A percentile compares a stretch with the other conserved stretches of the same genome.
Evolutionary conservation across 2,113 vertebrate species (phyloP).

Genomic region (Erythrocercus mccallii): DNA sequence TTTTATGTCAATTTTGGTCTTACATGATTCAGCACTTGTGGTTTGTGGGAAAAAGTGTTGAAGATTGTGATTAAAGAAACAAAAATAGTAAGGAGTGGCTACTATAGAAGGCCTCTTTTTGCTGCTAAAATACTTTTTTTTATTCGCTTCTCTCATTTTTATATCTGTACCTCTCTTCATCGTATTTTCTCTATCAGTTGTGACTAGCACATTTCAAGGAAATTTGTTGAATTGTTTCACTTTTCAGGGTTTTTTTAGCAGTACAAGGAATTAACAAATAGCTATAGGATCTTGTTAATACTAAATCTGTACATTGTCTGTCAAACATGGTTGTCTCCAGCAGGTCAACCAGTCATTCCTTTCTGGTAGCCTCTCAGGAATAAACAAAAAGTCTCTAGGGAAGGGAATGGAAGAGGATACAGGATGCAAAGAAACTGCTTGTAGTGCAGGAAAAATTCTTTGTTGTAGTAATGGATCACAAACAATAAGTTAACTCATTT

Average conservation of each 20-base stretch:
- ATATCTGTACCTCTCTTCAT: neutral
- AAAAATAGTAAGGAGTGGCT: slow-evolving; percentile 25
- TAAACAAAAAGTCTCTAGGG: slow-evolving; percentile 9
- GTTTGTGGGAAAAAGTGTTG: slow-evolving; percentile 41
- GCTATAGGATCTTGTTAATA: neutral
- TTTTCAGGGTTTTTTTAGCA: neutral
- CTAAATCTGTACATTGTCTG: neutral
- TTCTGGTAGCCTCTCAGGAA: neutral
- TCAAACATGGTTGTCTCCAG: neutral
- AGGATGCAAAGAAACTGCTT: neutral
- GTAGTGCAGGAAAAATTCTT: slow-evolving; percentile 1
- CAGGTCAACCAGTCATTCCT: neutral
- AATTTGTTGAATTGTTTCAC: neutral
- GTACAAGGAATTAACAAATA: neutral
- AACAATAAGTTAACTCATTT: slow-evolving; percentile 1
- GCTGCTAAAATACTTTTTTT: neutral
- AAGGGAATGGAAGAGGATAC: neutral
- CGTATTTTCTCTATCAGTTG: neutral
- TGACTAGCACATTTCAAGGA: neutral
- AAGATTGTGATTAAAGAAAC: slow-evolving; percentile 45
- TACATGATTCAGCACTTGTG: slow-evolving; percentile 52
- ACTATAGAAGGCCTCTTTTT: neutral
- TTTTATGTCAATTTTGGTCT: slow-evolving; percentile 40
- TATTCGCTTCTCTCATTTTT: neutral
- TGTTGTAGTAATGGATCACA: neutral